phyloP scores from a whole-genome alignment of 2,888 invertebrate species.

The Eupsilia transversa region DNA sequence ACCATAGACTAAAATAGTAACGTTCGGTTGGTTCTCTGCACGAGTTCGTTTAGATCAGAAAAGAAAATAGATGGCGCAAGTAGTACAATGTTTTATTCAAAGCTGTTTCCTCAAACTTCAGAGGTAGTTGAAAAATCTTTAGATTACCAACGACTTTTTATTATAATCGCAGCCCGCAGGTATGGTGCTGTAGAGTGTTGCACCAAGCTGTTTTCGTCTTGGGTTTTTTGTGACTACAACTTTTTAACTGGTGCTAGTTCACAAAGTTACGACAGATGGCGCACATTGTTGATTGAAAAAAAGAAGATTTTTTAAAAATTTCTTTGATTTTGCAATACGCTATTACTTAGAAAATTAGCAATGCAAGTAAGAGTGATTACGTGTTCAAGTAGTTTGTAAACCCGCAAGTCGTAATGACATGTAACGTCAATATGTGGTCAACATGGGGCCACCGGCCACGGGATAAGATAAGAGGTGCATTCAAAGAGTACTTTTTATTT shows the following conservation, averaged over 20 bases:
- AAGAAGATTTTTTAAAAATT: too few relatives aligned
- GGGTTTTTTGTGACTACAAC: background rate
- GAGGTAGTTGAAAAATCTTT: background rate
- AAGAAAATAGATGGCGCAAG: constrained; percentile 25
- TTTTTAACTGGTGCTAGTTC: background rate
- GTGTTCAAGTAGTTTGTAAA: background rate
- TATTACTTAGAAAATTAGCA: too few relatives aligned
- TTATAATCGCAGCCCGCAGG: background rate
- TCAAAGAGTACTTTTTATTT: too few relatives aligned
- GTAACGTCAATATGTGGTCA: background rate
- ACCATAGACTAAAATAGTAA: constrained; percentile 13
- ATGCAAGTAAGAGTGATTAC: background rate
- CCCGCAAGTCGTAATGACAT: background rate
- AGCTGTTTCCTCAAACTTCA: background rate
- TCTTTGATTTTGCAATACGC: too few relatives aligned
- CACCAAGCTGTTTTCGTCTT: background rate
- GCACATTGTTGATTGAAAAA: background rate
- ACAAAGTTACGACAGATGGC: constrained; percentile 11
- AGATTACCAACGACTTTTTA: background rate
- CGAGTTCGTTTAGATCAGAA: background rate
- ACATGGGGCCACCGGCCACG: background rate
- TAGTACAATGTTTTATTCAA: background rate
- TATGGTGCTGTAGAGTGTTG: background rate
- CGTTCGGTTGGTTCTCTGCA: background rate
- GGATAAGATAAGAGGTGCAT: too few relatives aligned